A percentile compares a stretch with the other conserved stretches of the same genome.
phyloP scores from a whole-genome alignment of 53 echinoderm and acorn worm species.

The Crossaster papposus region DNA sequence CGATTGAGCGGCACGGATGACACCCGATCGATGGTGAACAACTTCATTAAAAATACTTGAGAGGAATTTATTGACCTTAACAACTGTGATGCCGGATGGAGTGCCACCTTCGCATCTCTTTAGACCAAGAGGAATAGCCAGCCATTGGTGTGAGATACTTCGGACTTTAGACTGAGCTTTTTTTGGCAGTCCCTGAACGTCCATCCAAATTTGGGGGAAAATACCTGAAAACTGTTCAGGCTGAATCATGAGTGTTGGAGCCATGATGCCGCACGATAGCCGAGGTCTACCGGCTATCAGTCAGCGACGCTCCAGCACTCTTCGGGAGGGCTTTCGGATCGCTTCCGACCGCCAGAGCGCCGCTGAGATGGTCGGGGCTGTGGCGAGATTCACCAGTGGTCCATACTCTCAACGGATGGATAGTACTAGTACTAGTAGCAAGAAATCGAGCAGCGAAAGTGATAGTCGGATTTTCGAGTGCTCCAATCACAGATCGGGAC shows the following conservation, averaged over 20 bases:
- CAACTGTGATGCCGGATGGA: background rate
- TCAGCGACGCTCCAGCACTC: conserved; percentile 2
- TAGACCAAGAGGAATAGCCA: background rate
- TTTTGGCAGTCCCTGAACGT: background rate
- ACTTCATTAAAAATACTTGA: background rate
- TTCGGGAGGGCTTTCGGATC: background rate
- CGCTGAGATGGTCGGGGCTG: background rate
- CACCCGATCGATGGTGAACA: background rate
- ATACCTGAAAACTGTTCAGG: background rate
- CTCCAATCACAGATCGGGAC: background rate
- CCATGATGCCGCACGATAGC: conserved; percentile 36
- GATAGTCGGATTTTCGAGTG: conserved; percentile 5
- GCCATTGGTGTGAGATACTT: background rate
- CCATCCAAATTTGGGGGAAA: background rate
- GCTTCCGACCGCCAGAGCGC: background rate
- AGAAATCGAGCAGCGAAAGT: conserved; percentile 30
- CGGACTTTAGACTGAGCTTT: background rate
- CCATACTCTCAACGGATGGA: background rate
- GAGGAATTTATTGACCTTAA: background rate
- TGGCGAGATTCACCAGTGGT: background rate
- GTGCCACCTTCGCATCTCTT: background rate
- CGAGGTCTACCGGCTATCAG: conserved; percentile 38
- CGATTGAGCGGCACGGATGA: background rate
- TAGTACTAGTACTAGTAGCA: background rate
- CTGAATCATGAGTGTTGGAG: conserved; percentile 15